Conservation (phyloP, 1,140 invertebrate genomes). For the Dinothrombium tinctorium region DNA sequence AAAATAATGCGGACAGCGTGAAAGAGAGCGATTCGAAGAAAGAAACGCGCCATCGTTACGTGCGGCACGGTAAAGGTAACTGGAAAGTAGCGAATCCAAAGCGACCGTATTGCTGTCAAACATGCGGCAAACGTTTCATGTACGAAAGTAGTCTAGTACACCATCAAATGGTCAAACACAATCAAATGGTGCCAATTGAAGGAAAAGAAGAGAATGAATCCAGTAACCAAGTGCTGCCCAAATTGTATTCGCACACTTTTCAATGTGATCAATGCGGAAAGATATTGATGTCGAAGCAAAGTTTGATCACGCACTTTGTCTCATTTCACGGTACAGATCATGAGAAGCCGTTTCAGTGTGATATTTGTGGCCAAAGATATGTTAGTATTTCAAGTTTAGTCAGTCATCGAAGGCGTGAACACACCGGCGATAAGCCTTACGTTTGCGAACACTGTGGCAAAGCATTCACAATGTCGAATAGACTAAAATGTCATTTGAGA, state of each 20-base stretch:
- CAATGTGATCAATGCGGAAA: constrained; percentile 15
- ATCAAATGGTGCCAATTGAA: constrained; percentile 18
- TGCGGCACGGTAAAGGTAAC: too few species aligned
- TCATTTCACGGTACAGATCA: constrained; percentile 10
- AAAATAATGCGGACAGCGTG: neutral
- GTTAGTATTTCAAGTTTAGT: neutral
- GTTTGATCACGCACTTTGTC: constrained; percentile 13
- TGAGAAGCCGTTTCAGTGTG: constrained; percentile 10
- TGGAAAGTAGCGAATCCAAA: constrained; percentile 4
- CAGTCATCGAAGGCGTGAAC: constrained; percentile 15
- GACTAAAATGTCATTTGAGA: constrained; percentile 35
- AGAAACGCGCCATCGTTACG: too few species aligned
- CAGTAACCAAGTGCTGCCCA: neutral
- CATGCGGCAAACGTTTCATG: constrained; percentile 31
- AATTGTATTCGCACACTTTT: constrained; percentile 20
- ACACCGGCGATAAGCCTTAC: constrained; percentile 28
- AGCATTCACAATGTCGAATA: constrained; percentile 40
- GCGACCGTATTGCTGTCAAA: constrained; percentile 23
- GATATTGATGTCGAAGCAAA: constrained; percentile 20
- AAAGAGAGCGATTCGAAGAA: too few species aligned
- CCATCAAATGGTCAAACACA: constrained; percentile 26
- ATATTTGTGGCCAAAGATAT: constrained; percentile 8
- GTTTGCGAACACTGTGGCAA: constrained; percentile 37
- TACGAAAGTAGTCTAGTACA: constrained; percentile 27
- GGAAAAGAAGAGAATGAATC: neutral